Percentiles rank a stretch among this genome's conserved stretches.
phyloP scores from a whole-genome alignment of 1,140 invertebrate genomes.

The Oncopodura yosiiana region DNA sequence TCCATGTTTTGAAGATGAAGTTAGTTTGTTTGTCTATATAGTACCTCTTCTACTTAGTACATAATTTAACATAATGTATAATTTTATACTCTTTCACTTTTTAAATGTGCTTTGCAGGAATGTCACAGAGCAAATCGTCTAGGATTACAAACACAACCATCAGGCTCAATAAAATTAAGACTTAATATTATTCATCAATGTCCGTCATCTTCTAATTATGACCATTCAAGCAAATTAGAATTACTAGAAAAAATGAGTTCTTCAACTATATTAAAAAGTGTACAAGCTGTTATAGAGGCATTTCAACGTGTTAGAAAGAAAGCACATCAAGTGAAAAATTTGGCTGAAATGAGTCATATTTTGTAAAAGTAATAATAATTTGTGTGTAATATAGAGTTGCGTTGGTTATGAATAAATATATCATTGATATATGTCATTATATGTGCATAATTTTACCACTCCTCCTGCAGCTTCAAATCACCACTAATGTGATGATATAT shows the following conservation, averaged over 20 bases:
- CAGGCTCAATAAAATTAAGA: constrained; percentile 16
- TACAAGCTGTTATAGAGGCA: constrained; percentile 29
- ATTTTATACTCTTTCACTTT: not conserved
- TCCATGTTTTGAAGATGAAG: constrained; percentile 10
- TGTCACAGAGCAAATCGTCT: constrained; percentile 17
- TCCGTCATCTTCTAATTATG: not conserved
- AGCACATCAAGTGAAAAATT: constrained; percentile 13
- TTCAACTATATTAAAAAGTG: constrained; percentile 21
- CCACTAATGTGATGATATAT: too few relatives aligned
- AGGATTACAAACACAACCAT: constrained; percentile 21
- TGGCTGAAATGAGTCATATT: too few relatives aligned
- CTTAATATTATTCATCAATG: constrained; percentile 22
- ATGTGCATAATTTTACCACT: too few relatives aligned
- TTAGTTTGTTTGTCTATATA: not conserved
- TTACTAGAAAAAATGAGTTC: constrained; percentile 30
- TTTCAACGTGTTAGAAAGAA: constrained; percentile 25
- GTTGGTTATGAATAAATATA: too few relatives aligned
- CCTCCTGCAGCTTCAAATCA: too few relatives aligned
- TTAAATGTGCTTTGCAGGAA: constrained; percentile 10
- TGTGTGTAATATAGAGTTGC: too few relatives aligned
- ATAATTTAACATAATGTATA: not conserved
- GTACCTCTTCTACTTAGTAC: not conserved
- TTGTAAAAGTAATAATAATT: too few relatives aligned
- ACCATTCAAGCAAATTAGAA: constrained; percentile 8
- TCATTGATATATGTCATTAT: too few relatives aligned